Evolutionary conservation across 2,797 vertebrate genomes (phyloP).

Genomic region (Danio tinwini): DNA sequence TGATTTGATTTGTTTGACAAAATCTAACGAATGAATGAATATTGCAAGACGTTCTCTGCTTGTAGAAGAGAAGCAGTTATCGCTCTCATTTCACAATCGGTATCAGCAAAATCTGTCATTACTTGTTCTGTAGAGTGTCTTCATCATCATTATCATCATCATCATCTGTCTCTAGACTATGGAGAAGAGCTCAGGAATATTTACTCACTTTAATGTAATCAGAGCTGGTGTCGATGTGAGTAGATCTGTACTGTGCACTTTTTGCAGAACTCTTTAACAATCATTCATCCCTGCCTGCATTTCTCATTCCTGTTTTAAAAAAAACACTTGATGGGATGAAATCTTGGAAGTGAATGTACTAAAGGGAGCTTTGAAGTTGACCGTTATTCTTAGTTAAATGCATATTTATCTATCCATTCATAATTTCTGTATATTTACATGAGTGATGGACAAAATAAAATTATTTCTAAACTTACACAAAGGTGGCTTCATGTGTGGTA

Average conservation of each 20-base stretch:
- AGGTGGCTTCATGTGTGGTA: not conserved
- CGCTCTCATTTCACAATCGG: not conserved
- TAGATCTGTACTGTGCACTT: not conserved
- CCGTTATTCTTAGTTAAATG: slow-evolving; percentile 37
- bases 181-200: slow-evolving; percentile 3
- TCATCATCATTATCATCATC: not conserved
- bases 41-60: slow-evolving; percentile 1
- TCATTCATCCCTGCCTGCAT: slow-evolving; percentile 8
- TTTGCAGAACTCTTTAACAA: not conserved
- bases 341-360: not conserved
- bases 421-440: slow-evolving; percentile 38
- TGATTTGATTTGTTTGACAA: slow-evolving; percentile 14
- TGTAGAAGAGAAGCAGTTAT: not conserved
- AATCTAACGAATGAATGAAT: slow-evolving; percentile 2
- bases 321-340: not conserved
- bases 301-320: slow-evolving; percentile 17
- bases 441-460: slow-evolving; percentile 42
- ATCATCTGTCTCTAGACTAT: slow-evolving; percentile 21
- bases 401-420: slow-evolving; percentile 40
- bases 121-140: not conserved
- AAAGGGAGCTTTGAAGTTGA: slow-evolving; percentile 17
- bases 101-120: not conserved
- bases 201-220: not conserved
- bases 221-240: slow-evolving; percentile 8
- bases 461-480: slow-evolving; percentile 14